Percentiles rank a stretch among this genome's conserved stretches.
Evolutionary conservation across 2,113 vertebrate species (phyloP).

Genomic region (Crotalus viridis): DNA sequence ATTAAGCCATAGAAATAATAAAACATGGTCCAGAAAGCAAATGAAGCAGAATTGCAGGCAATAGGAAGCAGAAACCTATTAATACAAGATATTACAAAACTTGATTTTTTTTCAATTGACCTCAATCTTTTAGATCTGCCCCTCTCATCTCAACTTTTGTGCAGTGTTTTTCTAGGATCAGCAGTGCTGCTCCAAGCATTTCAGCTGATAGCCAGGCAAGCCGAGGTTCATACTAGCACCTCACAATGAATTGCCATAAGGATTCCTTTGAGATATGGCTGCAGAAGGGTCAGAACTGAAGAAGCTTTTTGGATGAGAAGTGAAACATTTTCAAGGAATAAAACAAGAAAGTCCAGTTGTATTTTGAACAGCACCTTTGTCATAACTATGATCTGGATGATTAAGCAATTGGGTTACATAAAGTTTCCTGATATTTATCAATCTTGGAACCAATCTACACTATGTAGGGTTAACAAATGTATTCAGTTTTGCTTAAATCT

Average conservation of each 20-base stretch:
- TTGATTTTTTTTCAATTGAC: neutral
- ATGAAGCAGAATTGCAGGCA: constrained; percentile 2
- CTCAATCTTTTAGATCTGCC: neutral
- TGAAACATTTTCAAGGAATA: neutral
- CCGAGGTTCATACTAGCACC: neutral
- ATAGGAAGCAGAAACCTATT: neutral
- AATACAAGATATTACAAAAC: neutral
- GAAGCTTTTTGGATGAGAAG: no score
- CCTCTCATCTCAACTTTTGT: neutral
- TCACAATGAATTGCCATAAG: neutral
- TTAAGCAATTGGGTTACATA: neutral
- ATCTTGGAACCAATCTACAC: neutral
- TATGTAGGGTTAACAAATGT: neutral
- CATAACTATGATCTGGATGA: neutral
- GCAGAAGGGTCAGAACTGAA: neutral
- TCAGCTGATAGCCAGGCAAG: neutral
- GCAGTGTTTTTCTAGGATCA: neutral
- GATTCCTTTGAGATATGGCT: neutral
- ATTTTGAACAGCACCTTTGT: neutral
- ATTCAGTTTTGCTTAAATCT: neutral
- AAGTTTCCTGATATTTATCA: neutral
- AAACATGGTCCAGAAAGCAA: constrained; percentile 14
- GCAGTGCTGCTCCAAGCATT: neutral
- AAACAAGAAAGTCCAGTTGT: neutral
- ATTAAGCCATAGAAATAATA: neutral